Percentiles rank a stretch among this genome's conserved stretches.
phyloP scores from a whole-genome alignment of 2,888 invertebrate genomes.

The Lysandra coridon region DNA sequence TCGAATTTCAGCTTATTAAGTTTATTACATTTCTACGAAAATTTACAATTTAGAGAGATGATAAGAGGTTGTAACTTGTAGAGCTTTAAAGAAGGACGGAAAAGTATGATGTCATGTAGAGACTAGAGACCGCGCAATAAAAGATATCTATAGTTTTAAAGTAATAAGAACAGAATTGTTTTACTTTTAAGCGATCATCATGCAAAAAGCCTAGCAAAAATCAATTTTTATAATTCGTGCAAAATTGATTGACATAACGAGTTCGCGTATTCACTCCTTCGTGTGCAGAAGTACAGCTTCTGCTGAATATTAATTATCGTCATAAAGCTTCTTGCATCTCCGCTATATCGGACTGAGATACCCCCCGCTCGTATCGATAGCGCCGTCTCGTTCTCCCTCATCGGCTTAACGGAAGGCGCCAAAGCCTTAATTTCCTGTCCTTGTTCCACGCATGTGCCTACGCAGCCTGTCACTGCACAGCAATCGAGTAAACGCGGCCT shows the following conservation, averaged over 20 bases:
- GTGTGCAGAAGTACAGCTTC: constrained; percentile 10
- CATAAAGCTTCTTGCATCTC: constrained; percentile 61
- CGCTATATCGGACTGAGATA: constrained; percentile 61
- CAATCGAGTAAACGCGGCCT: constrained; percentile 58
- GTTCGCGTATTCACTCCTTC: constrained; percentile 33
- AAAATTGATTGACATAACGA: constrained; percentile 15
- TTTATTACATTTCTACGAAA: not conserved
- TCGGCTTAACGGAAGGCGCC: constrained; percentile 51
- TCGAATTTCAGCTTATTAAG: not conserved
- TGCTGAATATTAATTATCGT: constrained; percentile 27
- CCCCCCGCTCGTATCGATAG: constrained; percentile 69
- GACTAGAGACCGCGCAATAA: not conserved
- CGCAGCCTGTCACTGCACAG: constrained; percentile 66
- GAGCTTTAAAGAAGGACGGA: not conserved
- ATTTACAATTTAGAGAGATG: not conserved
- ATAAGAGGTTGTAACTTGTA: not conserved
- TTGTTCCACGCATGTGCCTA: constrained; percentile 59
- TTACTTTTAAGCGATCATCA: not conserved
- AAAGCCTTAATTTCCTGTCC: constrained; percentile 66
- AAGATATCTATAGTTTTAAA: no score
- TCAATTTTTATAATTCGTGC: not conserved
- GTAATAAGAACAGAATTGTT: not conserved
- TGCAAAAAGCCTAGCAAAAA: not conserved
- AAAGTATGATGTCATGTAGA: not conserved
- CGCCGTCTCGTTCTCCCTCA: constrained; percentile 58